Evolutionary conservation across 2,113 vertebrate genomes (phyloP).

Genomic region (Nerophis lumbriciformis): DNA sequence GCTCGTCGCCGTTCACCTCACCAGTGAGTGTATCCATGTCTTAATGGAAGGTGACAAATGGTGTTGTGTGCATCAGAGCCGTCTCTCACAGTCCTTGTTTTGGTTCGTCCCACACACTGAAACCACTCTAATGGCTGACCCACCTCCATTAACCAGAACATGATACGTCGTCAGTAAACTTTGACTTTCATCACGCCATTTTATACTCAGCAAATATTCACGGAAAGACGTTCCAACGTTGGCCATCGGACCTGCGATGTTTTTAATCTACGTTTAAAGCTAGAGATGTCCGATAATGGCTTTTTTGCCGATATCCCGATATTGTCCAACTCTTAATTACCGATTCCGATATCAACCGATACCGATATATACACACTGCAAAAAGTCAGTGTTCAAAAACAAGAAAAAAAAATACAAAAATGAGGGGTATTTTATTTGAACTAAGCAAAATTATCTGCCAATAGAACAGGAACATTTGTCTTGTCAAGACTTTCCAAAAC

Average conservation of each 20-base stretch:
- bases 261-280: too few relatives aligned
- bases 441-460: too few relatives aligned
- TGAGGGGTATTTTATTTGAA: too few relatives aligned
- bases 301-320: too few relatives aligned
- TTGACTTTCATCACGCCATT: slow-evolving; percentile 47
- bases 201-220: slow-evolving; percentile 22
- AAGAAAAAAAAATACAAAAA: too few relatives aligned
- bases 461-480: too few relatives aligned
- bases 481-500: too few relatives aligned
- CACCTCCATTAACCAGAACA: slow-evolving; percentile 59
- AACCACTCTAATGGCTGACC: slow-evolving; percentile 45
- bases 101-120: slow-evolving; percentile 47
- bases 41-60: slow-evolving; percentile 49
- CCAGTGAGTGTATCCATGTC: slow-evolving; percentile 32
- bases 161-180: slow-evolving; percentile 58
- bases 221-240: background rate
- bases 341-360: too few relatives aligned
- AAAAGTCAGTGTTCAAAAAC: too few relatives aligned
- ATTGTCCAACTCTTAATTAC: too few relatives aligned
- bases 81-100: slow-evolving; percentile 22
- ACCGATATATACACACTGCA: too few relatives aligned
- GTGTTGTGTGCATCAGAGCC: slow-evolving; percentile 37
- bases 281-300: too few relatives aligned
- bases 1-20: slow-evolving; percentile 30
- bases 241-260: background rate